Conservation (phyloP, 2,797 vertebrate species). For the Orientallactaga sibirica region DNA sequence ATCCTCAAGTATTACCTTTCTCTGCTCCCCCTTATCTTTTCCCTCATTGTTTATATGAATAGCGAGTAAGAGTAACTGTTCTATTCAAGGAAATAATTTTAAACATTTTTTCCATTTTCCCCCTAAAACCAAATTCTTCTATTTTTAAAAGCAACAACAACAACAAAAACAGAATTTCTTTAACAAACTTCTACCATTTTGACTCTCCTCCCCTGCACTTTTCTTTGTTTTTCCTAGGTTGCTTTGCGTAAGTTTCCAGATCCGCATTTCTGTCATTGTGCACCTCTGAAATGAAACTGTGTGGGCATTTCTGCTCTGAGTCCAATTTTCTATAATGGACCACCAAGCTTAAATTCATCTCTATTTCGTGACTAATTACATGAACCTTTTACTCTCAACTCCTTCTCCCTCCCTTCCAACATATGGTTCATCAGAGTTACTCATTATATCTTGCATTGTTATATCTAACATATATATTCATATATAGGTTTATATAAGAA, state of each 20-base stretch:
- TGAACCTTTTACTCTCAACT: constrained; percentile 15
- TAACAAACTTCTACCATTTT: not conserved
- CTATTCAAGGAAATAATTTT: constrained; percentile 1
- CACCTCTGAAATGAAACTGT: constrained; percentile 59
- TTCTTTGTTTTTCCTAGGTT: not conserved
- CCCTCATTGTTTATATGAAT: not conserved
- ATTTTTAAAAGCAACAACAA: not conserved
- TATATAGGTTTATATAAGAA: not conserved
- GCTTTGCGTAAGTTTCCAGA: constrained; percentile 5
- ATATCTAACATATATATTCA: not conserved
- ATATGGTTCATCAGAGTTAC: constrained; percentile 31
- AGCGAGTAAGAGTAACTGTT: not conserved
- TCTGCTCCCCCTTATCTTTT: not conserved
- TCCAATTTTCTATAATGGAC: constrained; percentile 52
- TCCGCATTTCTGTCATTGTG: constrained; percentile 35
- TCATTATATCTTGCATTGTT: constrained; percentile 1
- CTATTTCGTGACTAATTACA: constrained; percentile 23
- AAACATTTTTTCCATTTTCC: not conserved
- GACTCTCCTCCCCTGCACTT: not conserved
- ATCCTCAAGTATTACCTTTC: not conserved
- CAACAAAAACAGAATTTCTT: not conserved
- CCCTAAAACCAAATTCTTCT: not conserved
- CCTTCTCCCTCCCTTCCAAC: constrained; percentile 17
- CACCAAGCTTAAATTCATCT: constrained; percentile 15
- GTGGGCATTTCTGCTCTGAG: constrained; percentile 40